phyloP scores from a whole-genome alignment of 2,797 vertebrate species.

The Morelia viridis region DNA sequence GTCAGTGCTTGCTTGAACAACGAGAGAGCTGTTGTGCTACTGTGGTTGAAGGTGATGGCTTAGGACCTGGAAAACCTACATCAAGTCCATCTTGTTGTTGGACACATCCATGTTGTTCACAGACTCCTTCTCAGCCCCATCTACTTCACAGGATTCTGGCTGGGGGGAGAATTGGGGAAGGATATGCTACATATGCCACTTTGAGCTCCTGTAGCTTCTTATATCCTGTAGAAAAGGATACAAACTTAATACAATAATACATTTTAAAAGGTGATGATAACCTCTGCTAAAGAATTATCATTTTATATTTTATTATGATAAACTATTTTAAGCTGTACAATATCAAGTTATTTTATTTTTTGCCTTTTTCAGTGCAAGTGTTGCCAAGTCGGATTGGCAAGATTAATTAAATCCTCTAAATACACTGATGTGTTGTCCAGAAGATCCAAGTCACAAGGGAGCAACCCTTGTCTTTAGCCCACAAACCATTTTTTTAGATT shows the following conservation, averaged over 20 bases:
- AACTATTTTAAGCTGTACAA: slow-evolving; percentile 61
- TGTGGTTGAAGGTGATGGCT: too few species aligned
- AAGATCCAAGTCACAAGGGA: slow-evolving; percentile 64
- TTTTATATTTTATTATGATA: slow-evolving; percentile 53
- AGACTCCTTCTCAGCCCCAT: not conserved
- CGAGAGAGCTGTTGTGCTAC: slow-evolving; percentile 22
- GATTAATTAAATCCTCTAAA: slow-evolving; percentile 72
- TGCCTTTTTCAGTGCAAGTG: slow-evolving; percentile 5
- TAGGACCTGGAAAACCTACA: not conserved
- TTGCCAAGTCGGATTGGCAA: slow-evolving; percentile 52
- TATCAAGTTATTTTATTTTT: slow-evolving; percentile 56
- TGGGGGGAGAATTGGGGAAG: not conserved
- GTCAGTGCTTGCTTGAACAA: slow-evolving; percentile 56
- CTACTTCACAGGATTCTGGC: not conserved
- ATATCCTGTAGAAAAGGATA: not conserved
- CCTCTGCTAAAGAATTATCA: not conserved
- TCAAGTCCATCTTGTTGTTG: too few species aligned
- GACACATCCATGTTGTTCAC: not conserved
- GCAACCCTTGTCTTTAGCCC: slow-evolving; percentile 60
- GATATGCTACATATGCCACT: not conserved
- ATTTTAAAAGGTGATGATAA: not conserved
- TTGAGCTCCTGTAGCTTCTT: not conserved
- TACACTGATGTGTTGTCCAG: slow-evolving; percentile 45
- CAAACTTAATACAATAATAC: not conserved
- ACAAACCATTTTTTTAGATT: slow-evolving; percentile 51